Evolutionary conservation across 2,113 vertebrate species (phyloP), one percentile per base, ranked within the genome.

Genomic region (Ctenomys sociabilis): DNA sequence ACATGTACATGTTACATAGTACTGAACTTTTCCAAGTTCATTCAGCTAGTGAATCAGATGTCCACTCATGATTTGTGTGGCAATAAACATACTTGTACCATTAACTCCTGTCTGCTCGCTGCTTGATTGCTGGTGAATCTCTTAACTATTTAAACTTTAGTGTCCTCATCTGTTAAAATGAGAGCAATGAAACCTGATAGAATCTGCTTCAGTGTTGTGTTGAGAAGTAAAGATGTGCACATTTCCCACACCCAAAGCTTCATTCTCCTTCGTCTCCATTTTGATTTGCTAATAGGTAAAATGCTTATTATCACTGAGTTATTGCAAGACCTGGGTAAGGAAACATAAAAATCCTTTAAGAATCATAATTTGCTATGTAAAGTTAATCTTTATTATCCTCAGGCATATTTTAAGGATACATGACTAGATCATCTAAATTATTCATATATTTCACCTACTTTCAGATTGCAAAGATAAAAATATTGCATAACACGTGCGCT

Each of bases 281-380:
- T 88, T 86, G 35, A 30, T 89, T 94, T 84, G 57, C 40, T 90
- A 77, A n/a, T 21, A 91, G 13, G 10, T 78, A 94, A 92, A 95
- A 81, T 64, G 73, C 17, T 91, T 95, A 11, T n/a, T 11, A 59
- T 82, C 17, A 64, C 30, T 68, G n/a, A 45, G 64, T 75, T 90
- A 80, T 57, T 93, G 1, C 70, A 84, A 96, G 14, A 88, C 14
- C 84, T 72, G 63, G 86, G 82, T 63, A 16, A 83, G 40, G 49
- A 81, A 86, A 77, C 22, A 63, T 57, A 61, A 59, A 95, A 94
- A 37, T 85, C 19, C 57, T 54, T 93, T 95, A 40, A 8, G 83
- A 93, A 83, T 2, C 21, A 43, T 66, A 49, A 64, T 75, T 91
- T 93, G 14, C 10, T 75, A 77, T 17, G 43, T 57, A 45, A 90